Evolutionary conservation across 2,797 vertebrate species (phyloP).

Genomic region (Aulostomus chinensis): DNA sequence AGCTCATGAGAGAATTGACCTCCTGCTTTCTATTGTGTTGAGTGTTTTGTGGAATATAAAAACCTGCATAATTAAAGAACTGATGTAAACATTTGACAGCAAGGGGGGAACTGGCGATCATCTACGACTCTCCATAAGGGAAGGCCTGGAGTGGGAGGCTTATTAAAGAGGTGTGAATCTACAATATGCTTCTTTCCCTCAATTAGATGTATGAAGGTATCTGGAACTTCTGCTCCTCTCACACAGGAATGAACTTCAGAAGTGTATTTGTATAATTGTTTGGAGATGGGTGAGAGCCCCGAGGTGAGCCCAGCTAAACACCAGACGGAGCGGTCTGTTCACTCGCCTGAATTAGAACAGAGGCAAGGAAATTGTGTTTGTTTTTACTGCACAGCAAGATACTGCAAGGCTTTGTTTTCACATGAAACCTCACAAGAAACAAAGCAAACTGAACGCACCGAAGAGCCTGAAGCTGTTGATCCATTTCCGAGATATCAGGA

Average conservation of each 20-base stretch:
- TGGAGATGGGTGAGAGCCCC: conserved; percentile 43
- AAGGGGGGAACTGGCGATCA: too few relatives aligned
- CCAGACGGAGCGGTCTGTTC: conserved; percentile 28
- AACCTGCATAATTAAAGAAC: conserved; percentile 34
- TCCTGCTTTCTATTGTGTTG: not conserved
- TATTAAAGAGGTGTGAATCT: conserved; percentile 29
- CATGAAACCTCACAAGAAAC: not conserved
- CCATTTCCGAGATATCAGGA: too few relatives aligned
- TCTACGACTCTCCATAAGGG: not conserved
- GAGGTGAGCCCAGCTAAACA: conserved; percentile 40
- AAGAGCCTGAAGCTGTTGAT: not conserved
- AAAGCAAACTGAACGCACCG: not conserved
- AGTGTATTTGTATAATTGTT: conserved; percentile 61
- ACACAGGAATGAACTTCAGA: conserved; percentile 53
- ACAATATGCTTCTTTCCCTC: conserved; percentile 63
- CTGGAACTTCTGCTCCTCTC: conserved; percentile 36
- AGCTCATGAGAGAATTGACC: conserved; percentile 17
- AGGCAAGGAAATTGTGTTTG: not conserved
- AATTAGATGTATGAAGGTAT: conserved; percentile 49
- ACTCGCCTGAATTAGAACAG: conserved; percentile 1
- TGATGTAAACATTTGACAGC: conserved; percentile 20
- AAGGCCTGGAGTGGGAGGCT: conserved; percentile 30
- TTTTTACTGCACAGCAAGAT: not conserved
- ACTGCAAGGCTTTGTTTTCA: not conserved
- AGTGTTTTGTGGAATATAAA: conserved; percentile 4